phyloP scores from a whole-genome alignment of 2,113 vertebrate species.

The Carollia perspicillata region DNA sequence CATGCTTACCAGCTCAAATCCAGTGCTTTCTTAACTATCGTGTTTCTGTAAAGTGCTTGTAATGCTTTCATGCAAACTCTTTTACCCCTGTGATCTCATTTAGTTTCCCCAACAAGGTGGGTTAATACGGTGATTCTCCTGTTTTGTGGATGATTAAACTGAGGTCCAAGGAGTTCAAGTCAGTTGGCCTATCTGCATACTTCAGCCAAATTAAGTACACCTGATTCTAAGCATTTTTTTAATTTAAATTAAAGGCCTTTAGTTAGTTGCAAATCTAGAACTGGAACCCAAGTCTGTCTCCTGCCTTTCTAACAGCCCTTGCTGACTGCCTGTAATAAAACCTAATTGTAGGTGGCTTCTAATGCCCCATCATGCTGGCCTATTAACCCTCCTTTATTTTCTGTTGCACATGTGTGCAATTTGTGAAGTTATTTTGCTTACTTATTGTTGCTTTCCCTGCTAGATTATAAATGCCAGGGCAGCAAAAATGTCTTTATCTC shows the following conservation, averaged over 20 bases:
- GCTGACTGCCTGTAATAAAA: neutral
- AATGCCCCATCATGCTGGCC: neutral
- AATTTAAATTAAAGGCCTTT: neutral
- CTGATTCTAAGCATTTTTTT: neutral
- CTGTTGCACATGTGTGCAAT: neutral
- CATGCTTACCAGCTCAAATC: neutral
- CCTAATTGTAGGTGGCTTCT: neutral
- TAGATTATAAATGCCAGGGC: neutral
- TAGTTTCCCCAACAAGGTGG: neutral
- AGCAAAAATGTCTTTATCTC: neutral
- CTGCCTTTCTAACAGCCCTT: neutral
- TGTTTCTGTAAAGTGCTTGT: neutral
- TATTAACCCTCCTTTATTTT: neutral
- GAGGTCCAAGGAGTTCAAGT: neutral
- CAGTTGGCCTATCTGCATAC: neutral
- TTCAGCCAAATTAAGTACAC: neutral
- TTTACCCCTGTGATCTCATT: neutral
- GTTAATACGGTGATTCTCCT: neutral
- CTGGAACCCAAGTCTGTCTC: neutral
- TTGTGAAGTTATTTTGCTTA: neutral
- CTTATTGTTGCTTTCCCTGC: neutral
- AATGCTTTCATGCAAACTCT: neutral
- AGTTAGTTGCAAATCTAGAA: neutral
- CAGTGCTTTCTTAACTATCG: conserved; percentile 4
- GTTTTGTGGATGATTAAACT: neutral